These are phyloP conservation scores for Parambassis ranga DNA, from an alignment of 2,797 vertebrate genomes.

Conservation along the genomic window DNA sequence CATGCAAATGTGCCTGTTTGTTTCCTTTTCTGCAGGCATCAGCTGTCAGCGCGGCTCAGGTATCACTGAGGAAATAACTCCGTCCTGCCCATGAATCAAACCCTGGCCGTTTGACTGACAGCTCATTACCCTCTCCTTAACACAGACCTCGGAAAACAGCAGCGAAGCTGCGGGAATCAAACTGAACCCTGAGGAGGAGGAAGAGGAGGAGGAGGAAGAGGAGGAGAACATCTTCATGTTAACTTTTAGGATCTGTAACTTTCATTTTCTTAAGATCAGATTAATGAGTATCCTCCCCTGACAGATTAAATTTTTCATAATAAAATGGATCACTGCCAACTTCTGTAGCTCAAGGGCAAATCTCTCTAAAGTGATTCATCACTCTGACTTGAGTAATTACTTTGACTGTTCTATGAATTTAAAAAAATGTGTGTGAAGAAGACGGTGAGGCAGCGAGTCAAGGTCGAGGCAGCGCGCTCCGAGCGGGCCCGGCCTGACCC, in stretches of 20 bases:
- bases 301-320: conserved; percentile 28
- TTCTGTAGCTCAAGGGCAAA: conserved; percentile 32
- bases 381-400: conserved; percentile 25
- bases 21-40: conserved; percentile 52
- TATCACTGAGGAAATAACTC: conserved; percentile 42
- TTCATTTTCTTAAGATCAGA: conserved; percentile 33
- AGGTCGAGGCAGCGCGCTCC: conserved; percentile 4
- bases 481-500: conserved; percentile 46
- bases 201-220: background rate
- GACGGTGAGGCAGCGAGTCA: background rate
- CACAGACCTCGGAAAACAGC: conserved; percentile 54
- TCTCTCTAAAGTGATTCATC: conserved; percentile 31
- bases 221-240: background rate
- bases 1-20: conserved; percentile 62
- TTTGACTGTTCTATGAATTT: conserved; percentile 8
- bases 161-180: conserved; percentile 4
- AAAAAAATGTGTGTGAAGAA: background rate
- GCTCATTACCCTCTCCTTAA: conserved; percentile 66
- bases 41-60: conserved; percentile 47
- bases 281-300: conserved; percentile 31
- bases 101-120: conserved; percentile 58
- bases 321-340: conserved; percentile 16
- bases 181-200: background rate
- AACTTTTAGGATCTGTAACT: conserved; percentile 23
- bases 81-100: conserved; percentile 56